phyloP scores from a whole-genome alignment of 2,888 invertebrate genomes.

The Thecocarcelia acutangulata region DNA sequence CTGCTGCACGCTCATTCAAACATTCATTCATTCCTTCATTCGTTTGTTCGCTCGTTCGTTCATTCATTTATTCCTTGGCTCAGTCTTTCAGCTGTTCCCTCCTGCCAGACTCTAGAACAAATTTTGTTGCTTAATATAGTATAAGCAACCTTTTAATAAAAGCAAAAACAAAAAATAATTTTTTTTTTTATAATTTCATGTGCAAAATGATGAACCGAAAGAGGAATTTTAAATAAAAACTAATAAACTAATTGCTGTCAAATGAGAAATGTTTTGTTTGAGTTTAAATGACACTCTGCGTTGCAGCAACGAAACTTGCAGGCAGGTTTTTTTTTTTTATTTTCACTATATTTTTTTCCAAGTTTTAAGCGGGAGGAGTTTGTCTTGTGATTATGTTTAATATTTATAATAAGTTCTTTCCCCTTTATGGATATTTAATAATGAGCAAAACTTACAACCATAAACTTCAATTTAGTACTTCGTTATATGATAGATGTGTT shows the following conservation, averaged over 20 bases:
- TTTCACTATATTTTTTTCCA: background rate
- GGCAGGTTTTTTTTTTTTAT: constrained; percentile 34
- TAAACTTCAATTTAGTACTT: constrained; percentile 56
- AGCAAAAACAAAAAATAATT: background rate
- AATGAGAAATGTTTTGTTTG: constrained; percentile 61
- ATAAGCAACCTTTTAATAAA: constrained; percentile 18
- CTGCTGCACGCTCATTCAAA: constrained; percentile 20
- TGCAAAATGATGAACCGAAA: constrained; percentile 47
- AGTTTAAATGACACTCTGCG: constrained; percentile 60
- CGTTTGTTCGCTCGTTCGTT: background rate
- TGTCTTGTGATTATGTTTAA: background rate
- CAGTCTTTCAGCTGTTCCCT: background rate
- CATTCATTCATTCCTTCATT: background rate
- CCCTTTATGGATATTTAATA: background rate
- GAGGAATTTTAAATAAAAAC: constrained; percentile 64
- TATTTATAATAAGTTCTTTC: background rate
- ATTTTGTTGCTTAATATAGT: constrained; percentile 4
- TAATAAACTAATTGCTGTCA: constrained; percentile 70
- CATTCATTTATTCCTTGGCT: background rate
- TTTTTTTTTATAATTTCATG: background rate
- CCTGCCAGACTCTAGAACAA: background rate
- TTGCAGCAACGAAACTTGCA: constrained; percentile 44
- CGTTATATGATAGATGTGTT: constrained; percentile 54
- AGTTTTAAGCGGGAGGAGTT: constrained; percentile 9
- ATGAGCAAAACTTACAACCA: constrained; percentile 34